phyloP scores from a whole-genome alignment of 2,797 vertebrate species.

The Moxostoma hubbsi region DNA sequence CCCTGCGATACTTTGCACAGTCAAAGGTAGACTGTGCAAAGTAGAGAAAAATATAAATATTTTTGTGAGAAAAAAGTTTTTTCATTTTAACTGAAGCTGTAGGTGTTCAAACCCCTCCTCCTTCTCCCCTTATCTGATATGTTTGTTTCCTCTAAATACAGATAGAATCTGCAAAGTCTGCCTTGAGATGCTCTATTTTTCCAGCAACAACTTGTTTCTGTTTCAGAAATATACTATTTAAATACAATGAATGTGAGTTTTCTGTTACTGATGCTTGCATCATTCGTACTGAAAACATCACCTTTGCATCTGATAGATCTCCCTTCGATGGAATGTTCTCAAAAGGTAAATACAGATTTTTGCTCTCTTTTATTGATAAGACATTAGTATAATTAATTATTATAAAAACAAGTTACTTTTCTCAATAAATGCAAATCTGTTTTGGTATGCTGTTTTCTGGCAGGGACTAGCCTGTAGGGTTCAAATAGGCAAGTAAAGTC shows the following conservation, averaged over 20 bases:
- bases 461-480: slow-evolving; percentile 65
- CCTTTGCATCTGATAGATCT: slow-evolving; percentile 61
- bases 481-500: slow-evolving; percentile 52
- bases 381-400: background rate
- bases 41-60: too few species aligned
- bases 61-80: too few species aligned
- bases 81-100: too few species aligned
- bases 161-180: background rate
- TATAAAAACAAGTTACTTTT: background rate
- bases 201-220: background rate
- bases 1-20: too few species aligned
- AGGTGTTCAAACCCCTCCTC: background rate
- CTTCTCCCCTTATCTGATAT: slow-evolving; percentile 42
- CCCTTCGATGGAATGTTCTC: slow-evolving; percentile 61
- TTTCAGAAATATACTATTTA: background rate
- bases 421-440: background rate
- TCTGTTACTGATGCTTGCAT: slow-evolving; percentile 20
- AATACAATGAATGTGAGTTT: background rate
- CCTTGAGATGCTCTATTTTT: background rate
- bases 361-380: background rate
- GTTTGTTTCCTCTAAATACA: slow-evolving; percentile 45
- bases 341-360: slow-evolving; percentile 60
- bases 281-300: slow-evolving; percentile 23
- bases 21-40: too few species aligned
- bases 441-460: background rate